Conservation (phyloP, 2,113 vertebrate genomes). For the Nasalis larvatus region DNA sequence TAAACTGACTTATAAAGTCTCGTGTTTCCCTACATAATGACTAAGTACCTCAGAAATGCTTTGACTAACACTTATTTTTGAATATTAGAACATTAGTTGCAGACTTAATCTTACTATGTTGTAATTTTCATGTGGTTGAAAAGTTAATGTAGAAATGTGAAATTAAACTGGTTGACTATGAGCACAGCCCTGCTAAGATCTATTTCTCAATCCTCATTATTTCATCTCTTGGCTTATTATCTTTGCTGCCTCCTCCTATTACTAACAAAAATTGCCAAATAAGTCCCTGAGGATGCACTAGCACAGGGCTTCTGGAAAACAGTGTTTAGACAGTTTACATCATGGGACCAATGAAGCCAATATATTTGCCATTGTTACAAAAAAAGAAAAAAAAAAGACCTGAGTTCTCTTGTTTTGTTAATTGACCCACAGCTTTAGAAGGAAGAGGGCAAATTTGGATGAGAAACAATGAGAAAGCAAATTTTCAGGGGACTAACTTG, state of each 20-base stretch:
- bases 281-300: neutral
- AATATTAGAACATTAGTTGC: neutral
- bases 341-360: neutral
- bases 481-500: neutral
- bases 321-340: constrained; percentile 2
- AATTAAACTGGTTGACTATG: constrained; percentile 33
- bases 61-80: neutral
- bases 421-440: neutral
- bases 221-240: constrained; percentile 14
- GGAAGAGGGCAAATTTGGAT: neutral
- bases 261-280: constrained; percentile 39
- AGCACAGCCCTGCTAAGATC: neutral
- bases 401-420: neutral
- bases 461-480: neutral
- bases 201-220: constrained; percentile 41
- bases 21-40: neutral
- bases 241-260: constrained; percentile 55
- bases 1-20: constrained; percentile 13
- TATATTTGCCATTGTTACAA: neutral
- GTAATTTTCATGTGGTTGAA: constrained; percentile 49
- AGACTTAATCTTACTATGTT: neutral
- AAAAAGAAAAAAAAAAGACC: neutral
- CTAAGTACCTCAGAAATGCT: neutral
- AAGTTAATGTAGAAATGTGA: constrained; percentile 61
- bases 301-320: constrained; percentile 3